Conservation (phyloP, 1,140 invertebrate genomes). For the Bombus breviceps region DNA sequence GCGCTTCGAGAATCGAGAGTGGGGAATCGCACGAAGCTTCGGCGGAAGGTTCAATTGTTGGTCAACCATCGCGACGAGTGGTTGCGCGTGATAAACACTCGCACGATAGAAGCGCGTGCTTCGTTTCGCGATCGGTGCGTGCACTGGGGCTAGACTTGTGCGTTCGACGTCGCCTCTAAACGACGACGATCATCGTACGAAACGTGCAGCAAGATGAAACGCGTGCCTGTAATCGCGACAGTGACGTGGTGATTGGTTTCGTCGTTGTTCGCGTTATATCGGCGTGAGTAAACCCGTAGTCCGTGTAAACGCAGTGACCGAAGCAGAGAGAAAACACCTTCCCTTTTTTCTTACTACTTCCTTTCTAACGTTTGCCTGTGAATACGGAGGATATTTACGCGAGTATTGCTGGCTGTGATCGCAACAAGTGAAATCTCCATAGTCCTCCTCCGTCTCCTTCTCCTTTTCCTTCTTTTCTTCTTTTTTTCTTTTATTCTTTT, state of each 20-base stretch:
- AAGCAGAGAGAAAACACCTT: constrained; percentile 1
- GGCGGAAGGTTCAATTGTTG: constrained; percentile 73
- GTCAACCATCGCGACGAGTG: constrained; percentile 69
- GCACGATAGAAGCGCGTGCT: constrained; percentile 55
- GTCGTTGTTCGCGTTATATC: constrained; percentile 37
- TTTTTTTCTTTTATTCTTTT: neutral
- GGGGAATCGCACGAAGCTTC: constrained; percentile 42
- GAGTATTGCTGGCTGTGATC: constrained; percentile 32
- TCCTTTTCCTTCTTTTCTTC: neutral
- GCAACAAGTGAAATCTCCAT: constrained; percentile 30
- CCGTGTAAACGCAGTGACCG: constrained; percentile 46
- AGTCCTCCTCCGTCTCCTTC: neutral
- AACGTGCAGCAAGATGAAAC: constrained; percentile 32
- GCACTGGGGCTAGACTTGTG: constrained; percentile 9
- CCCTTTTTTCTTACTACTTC: neutral
- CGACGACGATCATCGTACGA: neutral
- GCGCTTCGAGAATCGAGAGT: neutral
- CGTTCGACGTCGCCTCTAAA: neutral
- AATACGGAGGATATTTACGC: constrained; percentile 2
- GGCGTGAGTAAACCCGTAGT: constrained; percentile 23
- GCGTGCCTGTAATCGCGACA: constrained; percentile 35
- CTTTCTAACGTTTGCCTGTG: neutral
- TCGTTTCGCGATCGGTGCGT: constrained; percentile 54
- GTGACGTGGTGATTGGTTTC: constrained; percentile 64
- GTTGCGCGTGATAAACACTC: constrained; percentile 57